Conservation (phyloP, 2,113 vertebrate species). For the Glaucidium brasilianum region DNA sequence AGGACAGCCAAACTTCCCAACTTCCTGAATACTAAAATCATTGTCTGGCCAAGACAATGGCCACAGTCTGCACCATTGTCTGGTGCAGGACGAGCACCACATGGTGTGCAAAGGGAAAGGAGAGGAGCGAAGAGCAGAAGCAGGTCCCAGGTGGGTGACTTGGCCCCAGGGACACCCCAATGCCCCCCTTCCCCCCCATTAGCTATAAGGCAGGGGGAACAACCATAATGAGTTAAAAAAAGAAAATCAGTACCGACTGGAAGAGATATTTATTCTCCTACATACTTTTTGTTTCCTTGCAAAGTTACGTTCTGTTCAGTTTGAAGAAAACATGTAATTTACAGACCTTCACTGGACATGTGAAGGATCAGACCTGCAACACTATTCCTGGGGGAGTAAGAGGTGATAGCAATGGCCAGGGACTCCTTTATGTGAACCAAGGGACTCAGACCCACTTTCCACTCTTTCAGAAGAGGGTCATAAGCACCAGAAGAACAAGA, state of each 20-base stretch:
- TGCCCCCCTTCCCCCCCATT: background rate
- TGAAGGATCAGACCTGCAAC: background rate
- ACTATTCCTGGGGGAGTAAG: background rate
- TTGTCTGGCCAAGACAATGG: background rate
- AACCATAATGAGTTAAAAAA: background rate
- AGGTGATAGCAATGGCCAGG: background rate
- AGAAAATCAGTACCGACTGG: background rate
- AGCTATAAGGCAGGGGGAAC: background rate
- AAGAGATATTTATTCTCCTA: background rate
- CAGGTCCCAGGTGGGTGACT: background rate
- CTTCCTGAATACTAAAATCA: background rate
- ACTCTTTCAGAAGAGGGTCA: background rate
- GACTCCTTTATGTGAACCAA: background rate
- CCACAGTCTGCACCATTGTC: too few relatives aligned
- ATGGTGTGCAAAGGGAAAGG: background rate
- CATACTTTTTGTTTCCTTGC: background rate
- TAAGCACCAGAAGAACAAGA: background rate
- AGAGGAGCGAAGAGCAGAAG: background rate
- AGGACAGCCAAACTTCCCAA: conserved; percentile 18
- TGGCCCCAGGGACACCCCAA: background rate
- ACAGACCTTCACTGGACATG: background rate
- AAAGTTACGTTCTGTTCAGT: background rate
- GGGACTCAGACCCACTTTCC: background rate
- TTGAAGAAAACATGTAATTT: background rate
- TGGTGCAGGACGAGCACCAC: background rate